A percentile compares a stretch with the other conserved stretches of the same genome.
These are phyloP conservation scores for Zygothrica quintamaculata DNA, from an alignment of 2,888 invertebrate genomes.

Conservation along the genomic window DNA sequence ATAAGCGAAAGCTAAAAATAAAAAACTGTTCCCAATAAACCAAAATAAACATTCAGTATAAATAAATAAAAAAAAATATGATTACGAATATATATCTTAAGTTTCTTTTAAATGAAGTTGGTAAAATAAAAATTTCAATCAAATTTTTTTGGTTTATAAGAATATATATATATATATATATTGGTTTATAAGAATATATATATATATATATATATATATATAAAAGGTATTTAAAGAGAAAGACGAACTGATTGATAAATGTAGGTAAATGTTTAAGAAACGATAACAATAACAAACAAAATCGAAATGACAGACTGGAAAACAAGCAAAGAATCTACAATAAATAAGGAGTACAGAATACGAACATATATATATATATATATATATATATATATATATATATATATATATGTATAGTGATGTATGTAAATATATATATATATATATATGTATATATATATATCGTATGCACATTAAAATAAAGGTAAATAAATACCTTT, in stretches of 20 bases:
- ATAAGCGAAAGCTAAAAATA: conserved; percentile 61
- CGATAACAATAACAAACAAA: conserved; percentile 69
- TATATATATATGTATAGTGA: conserved; percentile 20
- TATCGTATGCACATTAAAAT: no score
- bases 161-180: background rate
- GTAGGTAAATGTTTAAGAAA: conserved; percentile 39
- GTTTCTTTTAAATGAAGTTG: no score
- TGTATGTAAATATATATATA: conserved; percentile 24
- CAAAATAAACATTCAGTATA: background rate
- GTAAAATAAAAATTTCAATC: no score
- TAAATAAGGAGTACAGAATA: conserved; percentile 34
- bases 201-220: background rate
- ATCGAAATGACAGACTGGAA: conserved; percentile 37
- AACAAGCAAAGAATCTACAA: conserved; percentile 22
- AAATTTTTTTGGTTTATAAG: no score
- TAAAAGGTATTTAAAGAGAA: background rate
- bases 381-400: background rate
- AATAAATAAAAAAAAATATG: no score
- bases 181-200: background rate
- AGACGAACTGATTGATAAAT: conserved; percentile 11
- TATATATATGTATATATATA: background rate
- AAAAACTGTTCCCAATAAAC: conserved; percentile 38
- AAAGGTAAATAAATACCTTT: conserved; percentile 56
- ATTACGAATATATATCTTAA: no score
- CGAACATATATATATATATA: conserved; percentile 5